Conservation (phyloP, 2,888 invertebrate genomes). For the Pyralis farinalis region DNA sequence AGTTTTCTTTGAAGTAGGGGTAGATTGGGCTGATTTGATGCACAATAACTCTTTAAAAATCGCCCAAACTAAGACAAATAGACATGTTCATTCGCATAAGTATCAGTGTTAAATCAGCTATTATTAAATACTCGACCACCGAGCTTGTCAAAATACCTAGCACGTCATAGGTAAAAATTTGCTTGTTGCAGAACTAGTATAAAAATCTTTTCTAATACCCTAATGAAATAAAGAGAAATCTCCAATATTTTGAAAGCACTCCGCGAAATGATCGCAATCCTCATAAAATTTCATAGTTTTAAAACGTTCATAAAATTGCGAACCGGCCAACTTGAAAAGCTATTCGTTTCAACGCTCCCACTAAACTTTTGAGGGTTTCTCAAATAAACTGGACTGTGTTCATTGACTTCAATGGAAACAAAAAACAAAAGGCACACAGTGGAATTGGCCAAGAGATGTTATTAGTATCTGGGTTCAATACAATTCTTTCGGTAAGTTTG, state of each 20-base stretch:
- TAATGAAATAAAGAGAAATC: slow-evolving; percentile 14
- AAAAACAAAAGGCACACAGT: slow-evolving; percentile 28
- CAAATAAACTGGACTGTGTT: slow-evolving; percentile 41
- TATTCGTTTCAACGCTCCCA: slow-evolving; percentile 33
- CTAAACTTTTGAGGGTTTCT: slow-evolving; percentile 41
- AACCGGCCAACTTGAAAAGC: slow-evolving; percentile 31
- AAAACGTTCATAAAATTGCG: slow-evolving; percentile 25
- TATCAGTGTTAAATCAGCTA: too few relatives aligned
- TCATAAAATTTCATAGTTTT: slow-evolving; percentile 28
- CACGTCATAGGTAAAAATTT: too few relatives aligned
- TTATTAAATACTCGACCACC: too few relatives aligned
- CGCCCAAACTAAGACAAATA: too few relatives aligned
- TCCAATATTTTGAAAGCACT: slow-evolving; percentile 27
- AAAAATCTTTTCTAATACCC: background rate
- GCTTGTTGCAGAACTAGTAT: too few relatives aligned
- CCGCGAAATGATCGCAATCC: slow-evolving; percentile 16
- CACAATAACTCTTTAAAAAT: too few relatives aligned
- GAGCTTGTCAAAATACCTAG: too few relatives aligned
- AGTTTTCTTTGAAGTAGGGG: too few relatives aligned
- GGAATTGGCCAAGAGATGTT: slow-evolving; percentile 6
- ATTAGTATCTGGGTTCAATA: slow-evolving; percentile 1
- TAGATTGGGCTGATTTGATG: too few relatives aligned
- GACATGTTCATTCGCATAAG: too few relatives aligned
- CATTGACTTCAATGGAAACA: slow-evolving; percentile 27
- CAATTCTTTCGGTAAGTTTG: too few relatives aligned